phyloP scores from a whole-genome alignment of 2,888 invertebrate species.

The Fissipunctia ypsillon region DNA sequence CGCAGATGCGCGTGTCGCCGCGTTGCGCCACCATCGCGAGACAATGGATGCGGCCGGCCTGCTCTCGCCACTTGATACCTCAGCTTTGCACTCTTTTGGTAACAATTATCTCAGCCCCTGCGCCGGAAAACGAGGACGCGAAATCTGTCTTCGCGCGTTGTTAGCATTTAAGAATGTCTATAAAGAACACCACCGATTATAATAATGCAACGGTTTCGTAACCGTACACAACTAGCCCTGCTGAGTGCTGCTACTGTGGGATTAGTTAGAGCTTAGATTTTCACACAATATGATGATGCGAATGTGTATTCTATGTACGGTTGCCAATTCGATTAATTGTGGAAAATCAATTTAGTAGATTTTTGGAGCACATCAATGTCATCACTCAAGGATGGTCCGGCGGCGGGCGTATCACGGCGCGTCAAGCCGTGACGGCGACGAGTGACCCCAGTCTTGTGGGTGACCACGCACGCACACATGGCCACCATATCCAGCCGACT shows the following conservation, averaged over 20 bases:
- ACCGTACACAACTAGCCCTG: conserved; percentile 24
- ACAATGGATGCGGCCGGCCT: conserved; percentile 77
- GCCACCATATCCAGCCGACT: conserved; percentile 54
- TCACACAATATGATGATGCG: conserved; percentile 26
- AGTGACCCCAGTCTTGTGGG: conserved; percentile 71
- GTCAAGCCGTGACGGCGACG: conserved; percentile 69
- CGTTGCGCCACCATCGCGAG: conserved; percentile 81
- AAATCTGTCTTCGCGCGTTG: conserved; percentile 72
- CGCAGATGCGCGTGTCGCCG: conserved; percentile 88
- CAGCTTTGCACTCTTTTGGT: conserved; percentile 80
- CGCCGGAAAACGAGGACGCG: conserved; percentile 79
- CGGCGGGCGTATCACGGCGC: conserved; percentile 66
- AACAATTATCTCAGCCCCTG: conserved; percentile 79
- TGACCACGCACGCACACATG: conserved; percentile 68
- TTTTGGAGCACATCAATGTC: conserved; percentile 77
- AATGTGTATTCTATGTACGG: conserved; percentile 70
- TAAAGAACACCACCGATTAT: conserved; percentile 50
- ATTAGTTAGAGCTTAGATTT: conserved; percentile 13
- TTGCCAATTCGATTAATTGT: conserved; percentile 75
- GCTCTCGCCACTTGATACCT: conserved; percentile 80
- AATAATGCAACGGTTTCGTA: conserved; percentile 61
- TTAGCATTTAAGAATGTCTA: conserved; percentile 66
- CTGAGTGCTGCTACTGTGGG: conserved; percentile 10
- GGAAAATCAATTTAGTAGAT: conserved; percentile 76
- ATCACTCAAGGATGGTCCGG: conserved; percentile 80